Base-by-base conservation (phyloP, 2,797 vertebrate genomes). In the Labroides dimidiatus region DNA sequence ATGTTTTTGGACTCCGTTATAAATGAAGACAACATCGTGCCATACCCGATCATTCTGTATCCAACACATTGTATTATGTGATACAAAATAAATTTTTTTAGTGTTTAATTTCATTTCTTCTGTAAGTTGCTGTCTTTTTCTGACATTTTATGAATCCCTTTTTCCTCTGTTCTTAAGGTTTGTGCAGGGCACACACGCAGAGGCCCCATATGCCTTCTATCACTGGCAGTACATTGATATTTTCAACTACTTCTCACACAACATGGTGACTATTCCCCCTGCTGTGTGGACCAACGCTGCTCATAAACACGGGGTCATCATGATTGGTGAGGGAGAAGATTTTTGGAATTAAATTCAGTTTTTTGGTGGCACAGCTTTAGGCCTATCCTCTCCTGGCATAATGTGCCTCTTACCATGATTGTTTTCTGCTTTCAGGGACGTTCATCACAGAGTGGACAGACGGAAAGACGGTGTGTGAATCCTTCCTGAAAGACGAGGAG, bases 221-320 rank as follows among this genome's bases (percentile, higher is more conserved):
- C 97, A 99, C 87, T 99, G 97, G 98, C 90, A 94, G 17, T 91
- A 94, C 87, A 95, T 99, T 0, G 98, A 99, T 86, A 86, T 98
- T 84, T 99, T 99, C 0, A 95, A 98, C 55, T 99, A 99, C 95
- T 99, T 99, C 91, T 96, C 96, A 56, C 98, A 99, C 82, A 93
- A 89, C 62, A 74, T 89, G 1, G 94, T 98, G 75, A 99, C 96
- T 12, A 91, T 99, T 70, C 98, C 98, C 0, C 97, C 98, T 0
- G 95, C 94, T 6, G 91, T 94, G 75, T 99, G 98, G 98, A 98
- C 96, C 71, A 98, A 96, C 0, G 94, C 95, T 0, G 97, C 96
- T 0, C 98, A 99, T 72, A 92, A 91, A 64, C 96, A 99, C 0
- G 95, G 96, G 0, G 97, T 99, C 12, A 72, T 93, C 0, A 88